These are phyloP conservation scores for Chamaea fasciata DNA, from an alignment of 2,113 vertebrate genomes.

Conservation along the genomic window DNA sequence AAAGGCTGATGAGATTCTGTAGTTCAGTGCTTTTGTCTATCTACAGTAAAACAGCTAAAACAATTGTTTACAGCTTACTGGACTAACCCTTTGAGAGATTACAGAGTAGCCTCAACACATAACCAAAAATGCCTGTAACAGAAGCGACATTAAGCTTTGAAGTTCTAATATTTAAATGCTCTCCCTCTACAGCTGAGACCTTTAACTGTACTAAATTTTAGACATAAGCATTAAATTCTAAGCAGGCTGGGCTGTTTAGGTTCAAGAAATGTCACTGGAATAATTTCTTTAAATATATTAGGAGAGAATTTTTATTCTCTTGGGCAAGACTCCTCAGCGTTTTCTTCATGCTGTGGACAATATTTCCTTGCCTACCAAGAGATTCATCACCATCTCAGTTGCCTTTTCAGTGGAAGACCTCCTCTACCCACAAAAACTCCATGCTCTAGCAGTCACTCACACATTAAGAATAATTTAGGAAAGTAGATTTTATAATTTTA, in stretches of 20 bases:
- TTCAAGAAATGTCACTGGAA: not conserved
- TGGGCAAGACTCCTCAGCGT: not conserved
- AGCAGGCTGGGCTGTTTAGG: not conserved
- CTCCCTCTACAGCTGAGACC: not conserved
- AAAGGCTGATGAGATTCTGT: not conserved
- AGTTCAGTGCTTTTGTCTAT: not conserved
- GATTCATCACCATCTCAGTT: not conserved
- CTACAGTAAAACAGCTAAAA: not conserved
- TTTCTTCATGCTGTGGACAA: not conserved
- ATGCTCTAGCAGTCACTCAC: not conserved
- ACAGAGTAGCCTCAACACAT: not conserved
- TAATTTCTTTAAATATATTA: not conserved
- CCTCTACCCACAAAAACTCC: not conserved
- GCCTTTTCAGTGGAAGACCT: not conserved
- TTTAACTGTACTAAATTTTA: not conserved
- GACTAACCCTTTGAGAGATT: not conserved
- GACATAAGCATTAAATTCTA: not conserved
- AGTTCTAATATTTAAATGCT: not conserved
- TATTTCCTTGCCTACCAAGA: not conserved
- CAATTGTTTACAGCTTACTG: not conserved
- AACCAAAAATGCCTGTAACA: not conserved
- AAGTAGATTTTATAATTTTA: not conserved
- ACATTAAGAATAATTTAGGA: not conserved
- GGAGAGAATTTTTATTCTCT: not conserved
- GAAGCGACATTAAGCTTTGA: not conserved